Percentiles rank a stretch among this genome's conserved stretches.
Evolutionary conservation across 2,888 invertebrate genomes (phyloP).

Genomic region (Lasioglossum oenotherae): DNA sequence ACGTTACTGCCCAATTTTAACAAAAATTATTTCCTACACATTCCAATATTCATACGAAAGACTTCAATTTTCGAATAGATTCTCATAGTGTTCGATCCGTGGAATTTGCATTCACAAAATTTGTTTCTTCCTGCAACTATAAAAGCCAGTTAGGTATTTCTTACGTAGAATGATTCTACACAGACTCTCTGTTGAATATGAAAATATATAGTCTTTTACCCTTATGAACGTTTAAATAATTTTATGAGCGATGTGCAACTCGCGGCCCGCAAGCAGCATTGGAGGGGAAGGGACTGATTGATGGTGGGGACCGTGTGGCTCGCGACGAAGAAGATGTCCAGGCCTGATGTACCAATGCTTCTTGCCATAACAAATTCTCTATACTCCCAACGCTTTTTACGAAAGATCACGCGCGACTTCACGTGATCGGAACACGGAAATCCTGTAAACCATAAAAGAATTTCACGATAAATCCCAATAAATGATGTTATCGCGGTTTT

Average conservation of each 20-base stretch:
- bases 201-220: neutral
- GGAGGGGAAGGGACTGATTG: too few species aligned
- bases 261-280: too few species aligned
- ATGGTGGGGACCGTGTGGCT: too few species aligned
- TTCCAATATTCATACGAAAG: neutral
- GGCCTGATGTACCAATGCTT: neutral
- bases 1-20: neutral
- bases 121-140: neutral
- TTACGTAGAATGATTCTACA: neutral
- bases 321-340: too few species aligned
- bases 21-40: neutral
- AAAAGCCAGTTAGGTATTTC: neutral
- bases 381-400: neutral
- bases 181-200: neutral
- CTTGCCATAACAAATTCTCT: neutral
- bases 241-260: neutral
- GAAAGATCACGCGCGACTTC: conserved; percentile 42
- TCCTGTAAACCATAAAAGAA: conserved; percentile 44
- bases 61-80: neutral
- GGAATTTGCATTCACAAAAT: too few species aligned
- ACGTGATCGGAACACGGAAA: conserved; percentile 41
- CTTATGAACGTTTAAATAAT: neutral
- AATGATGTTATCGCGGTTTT: conserved; percentile 53
- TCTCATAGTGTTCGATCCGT: too few species aligned
- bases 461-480: conserved; percentile 51